Conservation (phyloP, 2,888 invertebrate genomes). For the Cryptosula pallasiana region DNA sequence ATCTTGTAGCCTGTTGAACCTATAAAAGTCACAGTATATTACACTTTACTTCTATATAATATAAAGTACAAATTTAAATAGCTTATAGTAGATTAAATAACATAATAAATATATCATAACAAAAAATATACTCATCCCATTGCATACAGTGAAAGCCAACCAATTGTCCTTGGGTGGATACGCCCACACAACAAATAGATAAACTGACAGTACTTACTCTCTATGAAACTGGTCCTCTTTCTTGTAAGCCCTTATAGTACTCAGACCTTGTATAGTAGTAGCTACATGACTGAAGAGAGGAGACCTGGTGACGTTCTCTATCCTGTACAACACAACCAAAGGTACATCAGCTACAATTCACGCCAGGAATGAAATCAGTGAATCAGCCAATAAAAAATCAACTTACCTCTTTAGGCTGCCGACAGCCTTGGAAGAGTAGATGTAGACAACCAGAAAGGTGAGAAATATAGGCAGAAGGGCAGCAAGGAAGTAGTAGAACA, state of each 20-base stretch:
- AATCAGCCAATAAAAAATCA: not conserved
- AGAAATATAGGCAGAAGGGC: conserved; percentile 48
- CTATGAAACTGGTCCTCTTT: conserved; percentile 57
- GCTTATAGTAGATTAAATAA: not conserved
- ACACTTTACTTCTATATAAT: not conserved
- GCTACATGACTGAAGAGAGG: conserved; percentile 60
- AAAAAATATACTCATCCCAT: too few species aligned
- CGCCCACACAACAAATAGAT: not conserved
- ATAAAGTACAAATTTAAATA: not conserved
- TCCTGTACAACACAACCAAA: conserved; percentile 25
- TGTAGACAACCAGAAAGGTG: conserved; percentile 48
- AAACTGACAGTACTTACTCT: conserved; percentile 44
- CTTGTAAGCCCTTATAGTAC: conserved; percentile 61
- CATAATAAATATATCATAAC: not conserved
- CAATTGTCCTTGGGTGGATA: too few species aligned
- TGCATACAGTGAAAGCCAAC: too few species aligned
- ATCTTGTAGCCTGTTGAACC: conserved; percentile 58
- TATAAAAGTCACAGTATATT: conserved; percentile 33
- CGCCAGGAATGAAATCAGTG: too few species aligned
- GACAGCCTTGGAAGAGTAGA: conserved; percentile 51
- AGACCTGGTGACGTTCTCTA: conserved; percentile 60
- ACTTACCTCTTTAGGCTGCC: conserved; percentile 38
- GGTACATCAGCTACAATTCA: not conserved
- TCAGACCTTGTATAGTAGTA: conserved; percentile 60
- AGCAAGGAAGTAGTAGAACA: conserved; percentile 64